Conservation (phyloP, 37 sponge, comb jelly and placozoan genomes). For the Spongia lamella region DNA sequence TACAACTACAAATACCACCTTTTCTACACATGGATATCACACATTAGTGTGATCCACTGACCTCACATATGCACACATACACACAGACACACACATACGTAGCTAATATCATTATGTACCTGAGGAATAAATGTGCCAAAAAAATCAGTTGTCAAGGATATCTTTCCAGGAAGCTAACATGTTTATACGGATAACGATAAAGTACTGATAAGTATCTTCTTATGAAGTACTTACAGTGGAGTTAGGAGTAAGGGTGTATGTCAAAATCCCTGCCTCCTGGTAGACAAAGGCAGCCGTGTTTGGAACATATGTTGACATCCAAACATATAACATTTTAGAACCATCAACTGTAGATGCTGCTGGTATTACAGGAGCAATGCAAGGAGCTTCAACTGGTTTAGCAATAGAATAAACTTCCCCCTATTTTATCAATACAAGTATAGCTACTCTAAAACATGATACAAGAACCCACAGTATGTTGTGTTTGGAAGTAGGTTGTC, state of each 20-base stretch:
- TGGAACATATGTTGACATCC: slow-evolving; percentile 85
- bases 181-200: too few species aligned
- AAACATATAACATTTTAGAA: slow-evolving; percentile 76
- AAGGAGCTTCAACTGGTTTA: slow-evolving; percentile 72
- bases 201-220: too few species aligned
- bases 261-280: slow-evolving; percentile 60
- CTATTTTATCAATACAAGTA: too few species aligned
- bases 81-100: too few species aligned
- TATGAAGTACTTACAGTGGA: slow-evolving; percentile 30
- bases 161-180: background rate
- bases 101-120: too few species aligned
- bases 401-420: slow-evolving; percentile 72
- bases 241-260: slow-evolving; percentile 51
- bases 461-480: slow-evolving; percentile 72
- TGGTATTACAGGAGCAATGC: slow-evolving; percentile 72
- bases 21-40: too few species aligned
- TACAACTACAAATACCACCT: too few species aligned
- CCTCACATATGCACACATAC: too few species aligned
- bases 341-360: slow-evolving; percentile 26
- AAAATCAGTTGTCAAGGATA: background rate
- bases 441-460: too few species aligned
- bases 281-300: slow-evolving; percentile 86
- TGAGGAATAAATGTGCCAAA: background rate
- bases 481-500: slow-evolving; percentile 55
- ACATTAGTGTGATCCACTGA: too few species aligned